Evolutionary conservation across 2,797 vertebrate genomes (phyloP).

Genomic region (Eulemur mongoz): DNA sequence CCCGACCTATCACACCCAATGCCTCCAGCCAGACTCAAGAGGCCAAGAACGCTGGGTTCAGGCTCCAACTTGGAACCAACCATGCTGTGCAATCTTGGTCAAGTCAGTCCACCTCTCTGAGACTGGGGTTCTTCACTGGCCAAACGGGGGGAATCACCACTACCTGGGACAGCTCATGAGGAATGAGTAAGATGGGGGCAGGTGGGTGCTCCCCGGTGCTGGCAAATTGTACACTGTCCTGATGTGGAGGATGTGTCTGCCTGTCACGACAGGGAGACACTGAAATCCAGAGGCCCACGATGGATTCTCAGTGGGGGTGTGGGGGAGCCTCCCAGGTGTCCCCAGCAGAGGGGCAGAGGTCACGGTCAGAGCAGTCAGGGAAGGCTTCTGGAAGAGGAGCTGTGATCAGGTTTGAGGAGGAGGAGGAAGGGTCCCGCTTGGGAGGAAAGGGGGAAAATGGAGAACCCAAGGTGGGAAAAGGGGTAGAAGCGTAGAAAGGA

Average conservation of each 20-base stretch:
- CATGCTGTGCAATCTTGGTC: not conserved
- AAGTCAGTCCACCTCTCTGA: not conserved
- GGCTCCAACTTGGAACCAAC: not conserved
- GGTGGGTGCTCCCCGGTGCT: not conserved
- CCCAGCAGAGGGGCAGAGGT: not conserved
- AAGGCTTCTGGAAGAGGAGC: not conserved
- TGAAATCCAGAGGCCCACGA: not conserved
- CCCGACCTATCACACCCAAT: not conserved
- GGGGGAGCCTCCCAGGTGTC: not conserved
- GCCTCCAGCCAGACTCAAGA: not conserved
- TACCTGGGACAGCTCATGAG: not conserved
- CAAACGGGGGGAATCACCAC: not conserved
- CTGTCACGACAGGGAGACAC: not conserved
- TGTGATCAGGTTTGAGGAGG: not conserved
- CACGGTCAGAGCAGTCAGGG: not conserved
- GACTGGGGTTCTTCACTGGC: not conserved
- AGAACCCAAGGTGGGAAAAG: not conserved
- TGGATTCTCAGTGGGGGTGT: not conserved
- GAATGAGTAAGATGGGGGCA: not conserved
- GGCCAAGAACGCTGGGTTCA: not conserved
- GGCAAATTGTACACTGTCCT: not conserved
- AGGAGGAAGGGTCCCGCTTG: not conserved
- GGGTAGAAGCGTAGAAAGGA: not conserved
- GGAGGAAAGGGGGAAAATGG: not conserved
- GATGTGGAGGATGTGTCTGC: not conserved